Conservation (phyloP, 2,113 vertebrate species). For the Butastur rufipennis region DNA sequence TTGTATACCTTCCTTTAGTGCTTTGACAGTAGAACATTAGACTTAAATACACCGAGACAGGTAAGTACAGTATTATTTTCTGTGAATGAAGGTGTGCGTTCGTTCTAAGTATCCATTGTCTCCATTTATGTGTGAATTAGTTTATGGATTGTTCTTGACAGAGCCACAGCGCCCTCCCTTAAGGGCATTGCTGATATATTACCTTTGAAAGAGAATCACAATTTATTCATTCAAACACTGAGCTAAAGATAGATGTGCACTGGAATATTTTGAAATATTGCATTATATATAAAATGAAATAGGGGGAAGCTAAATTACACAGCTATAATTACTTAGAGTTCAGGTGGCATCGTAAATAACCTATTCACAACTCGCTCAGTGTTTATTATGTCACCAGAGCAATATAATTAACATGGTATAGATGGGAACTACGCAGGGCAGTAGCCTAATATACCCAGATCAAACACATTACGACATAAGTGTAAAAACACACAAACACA, state of each 20-base stretch:
- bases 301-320: slow-evolving; percentile 62
- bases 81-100: slow-evolving; percentile 8
- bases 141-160: slow-evolving; percentile 63
- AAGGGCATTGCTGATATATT: slow-evolving; percentile 65
- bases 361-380: slow-evolving; percentile 38
- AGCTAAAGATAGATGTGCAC: slow-evolving; percentile 41
- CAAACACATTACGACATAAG: background rate
- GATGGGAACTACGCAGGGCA: background rate
- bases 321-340: slow-evolving; percentile 68
- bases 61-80: slow-evolving; percentile 4
- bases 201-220: slow-evolving; percentile 57
- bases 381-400: slow-evolving; percentile 64
- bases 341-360: slow-evolving; percentile 68
- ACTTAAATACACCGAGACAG: background rate
- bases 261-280: slow-evolving; percentile 63
- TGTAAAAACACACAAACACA: background rate
- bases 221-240: slow-evolving; percentile 48
- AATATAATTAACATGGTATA: slow-evolving; percentile 57
- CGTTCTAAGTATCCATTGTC: slow-evolving; percentile 10
- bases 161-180: slow-evolving; percentile 56
- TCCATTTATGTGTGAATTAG: slow-evolving; percentile 59
- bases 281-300: slow-evolving; percentile 63
- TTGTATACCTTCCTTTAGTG: background rate
- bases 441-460: background rate
- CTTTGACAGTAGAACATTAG: background rate